A percentile compares a stretch with the other conserved stretches of the same genome.
Evolutionary conservation across 2,888 invertebrate genomes (phyloP).

Genomic region (Drosophila mimica): DNA sequence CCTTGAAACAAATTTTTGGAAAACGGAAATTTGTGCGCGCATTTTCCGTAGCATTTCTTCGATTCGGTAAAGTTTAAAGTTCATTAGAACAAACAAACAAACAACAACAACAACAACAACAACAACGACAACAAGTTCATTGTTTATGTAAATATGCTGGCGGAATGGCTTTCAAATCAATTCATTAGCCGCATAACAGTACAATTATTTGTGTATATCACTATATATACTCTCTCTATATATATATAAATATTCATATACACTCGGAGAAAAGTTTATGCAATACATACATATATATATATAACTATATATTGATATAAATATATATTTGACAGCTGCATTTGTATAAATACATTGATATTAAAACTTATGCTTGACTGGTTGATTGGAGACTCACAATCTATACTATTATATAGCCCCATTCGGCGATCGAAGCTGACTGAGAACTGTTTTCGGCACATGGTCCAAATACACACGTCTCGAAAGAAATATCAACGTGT

Average conservation of each 20-base stretch:
- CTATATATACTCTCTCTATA: background rate
- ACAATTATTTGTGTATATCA: conserved; percentile 13
- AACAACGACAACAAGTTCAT: conserved; percentile 27
- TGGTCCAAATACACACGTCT: conserved; percentile 49
- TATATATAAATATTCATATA: conserved; percentile 6
- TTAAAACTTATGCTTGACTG: conserved; percentile 4
- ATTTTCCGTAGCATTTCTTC: conserved; percentile 16
- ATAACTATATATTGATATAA: too few relatives aligned
- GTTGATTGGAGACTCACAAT: conserved; percentile 30
- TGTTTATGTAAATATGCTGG: conserved; percentile 62
- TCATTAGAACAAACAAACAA: conserved; percentile 32
- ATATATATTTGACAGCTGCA: background rate
- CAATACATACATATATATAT: background rate
- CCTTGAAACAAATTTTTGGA: conserved; percentile 20
- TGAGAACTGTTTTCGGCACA: conserved; percentile 40
- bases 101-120: conserved; percentile 15
- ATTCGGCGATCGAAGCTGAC: conserved; percentile 30
- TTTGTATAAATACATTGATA: conserved; percentile 1
- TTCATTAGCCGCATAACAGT: conserved; percentile 35
- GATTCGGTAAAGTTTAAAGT: conserved; percentile 38
- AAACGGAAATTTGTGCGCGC: conserved; percentile 8
- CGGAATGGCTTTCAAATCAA: conserved; percentile 54
- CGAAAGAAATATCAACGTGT: conserved; percentile 21
- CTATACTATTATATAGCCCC: conserved; percentile 11
- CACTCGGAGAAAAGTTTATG: background rate